Base-by-base conservation (phyloP, 2,113 vertebrate species). In the Xyrauchen texanus region DNA sequence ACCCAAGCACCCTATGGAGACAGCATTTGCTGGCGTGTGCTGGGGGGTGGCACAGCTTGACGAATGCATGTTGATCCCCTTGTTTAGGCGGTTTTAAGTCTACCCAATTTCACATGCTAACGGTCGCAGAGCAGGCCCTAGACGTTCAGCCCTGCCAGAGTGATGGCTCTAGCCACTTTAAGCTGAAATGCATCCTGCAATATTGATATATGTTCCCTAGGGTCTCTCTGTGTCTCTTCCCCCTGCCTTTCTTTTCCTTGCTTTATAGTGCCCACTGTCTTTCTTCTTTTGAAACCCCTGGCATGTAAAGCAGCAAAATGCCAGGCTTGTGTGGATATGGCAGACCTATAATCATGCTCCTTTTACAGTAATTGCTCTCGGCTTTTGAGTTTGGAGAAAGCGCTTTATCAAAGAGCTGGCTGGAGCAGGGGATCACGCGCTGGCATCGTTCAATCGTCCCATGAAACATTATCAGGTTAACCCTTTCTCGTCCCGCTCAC, bases 341-440 rank as follows among this genome's bases (percentile, higher is more conserved):
- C 75, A 86, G 88, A 81, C 76, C 82, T 87, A 85, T 87, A 89
- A 91, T 91, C 86, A 79, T 82, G 83, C 89, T 81, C 88, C 91
- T 94, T 89, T 88, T 88, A 85, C 91, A 88, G 89, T 91, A 86
- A 89, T 87, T 82, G 86, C 90, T 87, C 90, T 85, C 89, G 91
- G 86, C 88, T 88, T 87, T 8, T 8, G 88, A 88, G 79, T 88
- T 87, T 78, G 81, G 86, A 91, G 86, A 90, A 87, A 81, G 65
- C 42, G 80, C 70, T 83, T 83, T 91, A 88, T 90, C 89, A 87
- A 88, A 91, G 89, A 83, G 74, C 83, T 84, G 76, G 77, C 87
- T 77, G 83, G 85, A 84, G 89, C 88, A 88, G 89, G 89, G 84
- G 88, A 85, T 86, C 85, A 86, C 86, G 88, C 87, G 86, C 85